Evolutionary conservation across 2,888 invertebrate species (phyloP).

Genomic region (Ormyrus pomaceus): DNA sequence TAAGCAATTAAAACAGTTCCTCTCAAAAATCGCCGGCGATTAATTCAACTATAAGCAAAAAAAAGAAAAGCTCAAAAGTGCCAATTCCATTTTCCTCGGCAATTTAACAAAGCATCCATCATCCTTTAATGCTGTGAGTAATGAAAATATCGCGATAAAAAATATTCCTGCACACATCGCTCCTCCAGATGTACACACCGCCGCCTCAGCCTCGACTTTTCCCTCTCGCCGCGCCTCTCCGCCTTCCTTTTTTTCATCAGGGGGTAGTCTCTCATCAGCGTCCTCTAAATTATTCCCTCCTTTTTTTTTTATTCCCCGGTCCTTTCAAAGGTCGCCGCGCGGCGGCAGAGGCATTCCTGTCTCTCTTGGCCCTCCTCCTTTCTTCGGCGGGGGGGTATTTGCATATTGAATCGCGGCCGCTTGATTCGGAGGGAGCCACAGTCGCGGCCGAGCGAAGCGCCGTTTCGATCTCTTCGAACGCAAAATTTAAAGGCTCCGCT

Average conservation of each 20-base stretch:
- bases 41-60: constrained; percentile 31
- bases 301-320: constrained; percentile 7
- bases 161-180: constrained; percentile 28
- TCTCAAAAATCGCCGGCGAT: not conserved
- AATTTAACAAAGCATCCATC: constrained; percentile 54
- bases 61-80: constrained; percentile 7
- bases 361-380: constrained; percentile 37
- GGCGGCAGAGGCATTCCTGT: constrained; percentile 14
- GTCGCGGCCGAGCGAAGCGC: constrained; percentile 25
- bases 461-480: constrained; percentile 67
- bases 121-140: constrained; percentile 51
- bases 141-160: constrained; percentile 54
- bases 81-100: constrained; percentile 19
- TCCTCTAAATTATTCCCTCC: constrained; percentile 54
- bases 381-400: constrained; percentile 60
- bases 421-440: constrained; percentile 62
- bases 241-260: constrained; percentile 23
- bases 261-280: constrained; percentile 49
- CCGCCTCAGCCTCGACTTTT: not conserved
- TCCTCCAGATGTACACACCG: not conserved
- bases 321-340: too few species aligned
- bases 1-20: too few species aligned
- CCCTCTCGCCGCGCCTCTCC: not conserved
- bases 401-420: constrained; percentile 67
- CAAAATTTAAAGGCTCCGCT: constrained; percentile 68